Base-by-base conservation (phyloP, 2,113 vertebrate species). In the Haliaeetus leucogaster region DNA sequence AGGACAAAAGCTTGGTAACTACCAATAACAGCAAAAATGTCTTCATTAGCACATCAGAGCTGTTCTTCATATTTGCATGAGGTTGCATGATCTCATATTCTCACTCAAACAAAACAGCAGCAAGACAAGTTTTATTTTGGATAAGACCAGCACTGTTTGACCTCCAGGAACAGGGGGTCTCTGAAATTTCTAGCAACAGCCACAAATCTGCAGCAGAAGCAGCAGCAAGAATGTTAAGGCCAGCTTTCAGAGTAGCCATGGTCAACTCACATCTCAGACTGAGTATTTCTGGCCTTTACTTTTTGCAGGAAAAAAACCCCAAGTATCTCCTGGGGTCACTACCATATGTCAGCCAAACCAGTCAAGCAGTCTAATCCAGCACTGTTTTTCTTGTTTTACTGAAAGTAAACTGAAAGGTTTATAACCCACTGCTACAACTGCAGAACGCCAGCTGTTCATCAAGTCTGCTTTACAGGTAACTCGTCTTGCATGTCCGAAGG, bases 341-440 rank as follows among this genome's bases (percentile, higher is more conserved):
- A 74, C 32, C 90, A 43, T 40, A 95, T 36, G 81, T 45, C 79
- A 89, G 86, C 72, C 50, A 95, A 85, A 65, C 27, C 78, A 84
- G 83, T 9, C 7, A 94, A 93, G 86, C 50, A 85, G 59, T 61
- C 43, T 77, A 40, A 80, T 71, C 77, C 80, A 94, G 79, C 91
- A 93, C 90, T 29, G 93, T 94, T 97, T 96, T 96, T 90, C 97
- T 86, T 91, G 88, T 80, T 97, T 96, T 48, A 67, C 34, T 56
- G 61, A 42, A 93, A 93, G 91, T 71, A 95, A 90, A 36, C 9
- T 25, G 78, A 90, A 97, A 96, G 77, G 83, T 92, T 97, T 93
- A 82, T 70, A 96, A 84, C 53, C 27, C 77, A 47, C 66, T 70
- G 94, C 79, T 56, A 27, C 61, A 94, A 50, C 1, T 72, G 55